Evolutionary conservation across 2,888 invertebrate species (phyloP).

Genomic region (Falcaria lacertinaria): DNA sequence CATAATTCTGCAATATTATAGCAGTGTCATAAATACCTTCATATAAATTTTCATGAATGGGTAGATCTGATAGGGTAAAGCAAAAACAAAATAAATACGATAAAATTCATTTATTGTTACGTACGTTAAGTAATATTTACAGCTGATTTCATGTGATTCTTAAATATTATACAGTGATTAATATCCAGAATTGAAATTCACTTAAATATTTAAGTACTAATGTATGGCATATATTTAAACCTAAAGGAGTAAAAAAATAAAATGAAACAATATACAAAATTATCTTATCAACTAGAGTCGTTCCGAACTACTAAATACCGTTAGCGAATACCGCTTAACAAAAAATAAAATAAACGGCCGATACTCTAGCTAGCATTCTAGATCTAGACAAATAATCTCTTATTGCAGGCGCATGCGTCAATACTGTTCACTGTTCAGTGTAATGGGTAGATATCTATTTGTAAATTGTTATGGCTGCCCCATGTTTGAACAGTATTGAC

Average conservation of each 20-base stretch:
- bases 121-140: constrained; percentile 4
- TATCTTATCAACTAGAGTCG: not conserved
- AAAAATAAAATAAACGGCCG: no score
- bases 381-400: not conserved
- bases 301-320: not conserved
- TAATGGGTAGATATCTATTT: no score
- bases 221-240: not conserved
- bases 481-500: no score
- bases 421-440: not conserved
- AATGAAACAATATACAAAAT: not conserved
- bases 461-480: no score
- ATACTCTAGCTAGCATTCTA: not conserved
- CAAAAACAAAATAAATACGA: not conserved
- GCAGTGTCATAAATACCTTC: not conserved
- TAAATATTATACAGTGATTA: constrained; percentile 1
- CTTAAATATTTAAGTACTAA: constrained; percentile 1
- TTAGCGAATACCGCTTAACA: not conserved
- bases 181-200: not conserved
- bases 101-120: constrained; percentile 5
- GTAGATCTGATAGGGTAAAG: not conserved
- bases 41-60: not conserved
- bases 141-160: not conserved
- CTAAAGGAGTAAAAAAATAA: not conserved
- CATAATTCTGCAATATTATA: no score
- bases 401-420: not conserved